Percentiles rank a stretch among this genome's conserved stretches.
Conservation (phyloP, 1,140 invertebrate species). For the Chironomus striatipennis region DNA sequence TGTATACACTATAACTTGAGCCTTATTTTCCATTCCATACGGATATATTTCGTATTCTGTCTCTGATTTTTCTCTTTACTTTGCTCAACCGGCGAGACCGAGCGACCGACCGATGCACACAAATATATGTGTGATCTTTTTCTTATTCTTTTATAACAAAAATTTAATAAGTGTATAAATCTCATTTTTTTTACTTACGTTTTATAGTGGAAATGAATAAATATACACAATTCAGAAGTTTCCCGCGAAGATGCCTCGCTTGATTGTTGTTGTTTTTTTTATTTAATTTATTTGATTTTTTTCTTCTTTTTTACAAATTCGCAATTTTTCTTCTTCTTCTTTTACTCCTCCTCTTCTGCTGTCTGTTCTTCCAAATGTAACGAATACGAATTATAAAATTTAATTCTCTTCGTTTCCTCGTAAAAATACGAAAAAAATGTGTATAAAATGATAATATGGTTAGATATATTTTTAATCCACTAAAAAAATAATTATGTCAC, state of each 20-base stretch:
- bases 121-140: too few species aligned
- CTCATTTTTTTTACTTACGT: constrained; percentile 3
- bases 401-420: too few species aligned
- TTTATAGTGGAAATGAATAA: constrained; percentile 7
- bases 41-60: background rate
- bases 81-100: background rate
- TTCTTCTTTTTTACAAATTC: background rate
- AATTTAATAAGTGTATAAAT: background rate
- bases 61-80: background rate
- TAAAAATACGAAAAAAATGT: too few species aligned
- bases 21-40: background rate
- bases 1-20: background rate
- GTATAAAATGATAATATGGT: background rate
- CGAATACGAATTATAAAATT: too few species aligned
- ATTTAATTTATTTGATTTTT: constrained; percentile 4
- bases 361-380: too few species aligned
- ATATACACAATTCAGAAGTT: background rate
- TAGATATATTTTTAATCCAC: background rate
- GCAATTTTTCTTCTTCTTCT: background rate
- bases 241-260: background rate
- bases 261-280: background rate
- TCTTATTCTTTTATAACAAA: too few species aligned
- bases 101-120: background rate
- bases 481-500: background rate
- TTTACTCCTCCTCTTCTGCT: too few species aligned